A percentile compares a stretch with the other conserved stretches of the same genome.
phyloP scores from a whole-genome alignment of 92 coral and sea anemone species.

The Epizoanthus rinbou region DNA sequence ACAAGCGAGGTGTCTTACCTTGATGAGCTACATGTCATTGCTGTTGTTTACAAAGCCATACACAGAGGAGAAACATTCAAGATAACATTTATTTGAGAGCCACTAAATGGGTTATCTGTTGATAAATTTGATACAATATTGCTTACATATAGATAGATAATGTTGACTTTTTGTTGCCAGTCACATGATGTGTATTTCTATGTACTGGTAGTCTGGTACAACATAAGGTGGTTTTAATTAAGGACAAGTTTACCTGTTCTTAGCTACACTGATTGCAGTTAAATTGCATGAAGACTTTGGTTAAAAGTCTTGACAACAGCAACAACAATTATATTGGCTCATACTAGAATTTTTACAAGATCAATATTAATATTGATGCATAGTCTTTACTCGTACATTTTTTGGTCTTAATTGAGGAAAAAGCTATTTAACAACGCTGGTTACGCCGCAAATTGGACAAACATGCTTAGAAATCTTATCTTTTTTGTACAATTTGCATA shows the following conservation, averaged over 20 bases:
- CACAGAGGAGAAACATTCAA: conserved; percentile 36
- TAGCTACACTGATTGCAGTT: conserved; percentile 49
- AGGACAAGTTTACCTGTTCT: conserved; percentile 34
- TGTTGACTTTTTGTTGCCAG: conserved; percentile 14
- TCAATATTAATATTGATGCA: conserved; percentile 25
- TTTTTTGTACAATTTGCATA: neutral
- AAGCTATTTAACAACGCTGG: conserved; percentile 3
- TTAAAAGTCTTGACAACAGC: conserved; percentile 46
- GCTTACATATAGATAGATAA: conserved; percentile 18
- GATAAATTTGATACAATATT: conserved; percentile 26
- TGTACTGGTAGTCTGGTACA: conserved; percentile 40
- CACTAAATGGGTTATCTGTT: conserved; percentile 26
- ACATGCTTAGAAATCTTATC: conserved; percentile 5
- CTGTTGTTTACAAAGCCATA: conserved; percentile 32
- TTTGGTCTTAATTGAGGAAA: neutral
- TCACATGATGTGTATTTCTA: conserved; percentile 40
- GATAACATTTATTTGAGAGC: conserved; percentile 39
- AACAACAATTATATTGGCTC: conserved; percentile 46
- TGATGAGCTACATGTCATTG: conserved; percentile 6
- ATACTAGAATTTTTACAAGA: conserved; percentile 43
- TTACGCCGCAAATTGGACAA: neutral
- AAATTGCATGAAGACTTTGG: conserved; percentile 42
- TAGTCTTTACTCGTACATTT: neutral
- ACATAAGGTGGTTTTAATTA: conserved; percentile 47
- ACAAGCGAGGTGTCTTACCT: conserved; percentile 1